These are phyloP conservation scores for Bhutanitis thaidina DNA, from an alignment of 2,888 invertebrate species.

Conservation along the genomic window DNA sequence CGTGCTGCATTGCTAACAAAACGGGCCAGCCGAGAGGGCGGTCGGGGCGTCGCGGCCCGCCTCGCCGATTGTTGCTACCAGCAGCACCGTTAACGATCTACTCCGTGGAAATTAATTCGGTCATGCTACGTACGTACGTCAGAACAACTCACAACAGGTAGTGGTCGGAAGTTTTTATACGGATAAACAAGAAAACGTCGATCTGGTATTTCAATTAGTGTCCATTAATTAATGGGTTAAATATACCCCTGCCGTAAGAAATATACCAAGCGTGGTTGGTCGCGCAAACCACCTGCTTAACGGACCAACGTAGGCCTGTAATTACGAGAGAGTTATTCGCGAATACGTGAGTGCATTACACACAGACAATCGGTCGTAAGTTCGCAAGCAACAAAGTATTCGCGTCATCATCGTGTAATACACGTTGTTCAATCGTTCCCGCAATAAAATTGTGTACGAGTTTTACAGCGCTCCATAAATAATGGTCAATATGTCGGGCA, in stretches of 20 bases:
- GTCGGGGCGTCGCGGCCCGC: slow-evolving; percentile 54
- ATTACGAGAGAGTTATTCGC: slow-evolving; percentile 23
- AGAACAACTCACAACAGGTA: slow-evolving; percentile 1
- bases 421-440: slow-evolving; percentile 70
- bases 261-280: background rate
- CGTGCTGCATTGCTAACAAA: slow-evolving; percentile 6
- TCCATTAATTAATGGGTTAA: background rate
- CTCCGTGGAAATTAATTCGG: slow-evolving; percentile 7
- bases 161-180: background rate
- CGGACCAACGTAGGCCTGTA: slow-evolving; percentile 4
- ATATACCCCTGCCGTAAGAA: background rate
- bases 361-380: slow-evolving; percentile 36
- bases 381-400: slow-evolving; percentile 53
- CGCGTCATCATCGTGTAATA: slow-evolving; percentile 64
- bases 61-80: slow-evolving; percentile 44
- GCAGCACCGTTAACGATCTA: slow-evolving; percentile 12
- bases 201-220: slow-evolving; percentile 3
- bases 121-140: background rate
- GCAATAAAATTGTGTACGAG: slow-evolving; percentile 67
- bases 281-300: background rate
- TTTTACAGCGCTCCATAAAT: slow-evolving; percentile 74
- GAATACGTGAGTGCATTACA: slow-evolving; percentile 7
- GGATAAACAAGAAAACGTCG: background rate
- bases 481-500: slow-evolving; percentile 76
- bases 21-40: slow-evolving; percentile 41